Percentiles rank a stretch among this genome's conserved stretches.
Evolutionary conservation across 53 echinoderm and acorn worm species (phyloP).

Genomic region (Temnopleurus reevesii): DNA sequence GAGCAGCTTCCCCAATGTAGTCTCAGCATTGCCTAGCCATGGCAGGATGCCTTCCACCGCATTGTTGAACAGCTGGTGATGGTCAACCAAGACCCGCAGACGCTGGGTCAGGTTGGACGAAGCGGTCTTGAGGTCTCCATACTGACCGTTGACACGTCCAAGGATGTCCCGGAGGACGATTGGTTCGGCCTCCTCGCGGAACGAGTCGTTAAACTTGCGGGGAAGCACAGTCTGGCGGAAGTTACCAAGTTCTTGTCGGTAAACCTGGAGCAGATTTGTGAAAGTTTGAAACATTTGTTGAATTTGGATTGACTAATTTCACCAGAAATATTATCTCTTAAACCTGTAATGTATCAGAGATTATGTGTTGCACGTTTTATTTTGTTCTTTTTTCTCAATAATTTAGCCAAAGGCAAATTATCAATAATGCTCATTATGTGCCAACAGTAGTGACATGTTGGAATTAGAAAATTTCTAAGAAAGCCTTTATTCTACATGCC

Average conservation of each 20-base stretch:
- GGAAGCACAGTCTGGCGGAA: constrained; percentile 87
- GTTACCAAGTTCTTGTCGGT: constrained; percentile 79
- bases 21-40: constrained; percentile 83
- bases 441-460: no score
- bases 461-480: no score
- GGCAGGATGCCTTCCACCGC: constrained; percentile 72
- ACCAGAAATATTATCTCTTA: no score
- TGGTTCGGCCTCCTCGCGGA: constrained; percentile 87
- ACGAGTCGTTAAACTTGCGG: constrained; percentile 74
- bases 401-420: no score
- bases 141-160: constrained; percentile 69
- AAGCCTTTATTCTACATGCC: no score
- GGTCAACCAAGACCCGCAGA: constrained; percentile 78
- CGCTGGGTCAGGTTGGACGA: constrained; percentile 65
- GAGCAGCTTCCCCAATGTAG: constrained; percentile 60
- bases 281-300: background rate
- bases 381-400: no score
- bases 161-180: constrained; percentile 70
- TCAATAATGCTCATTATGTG: no score
- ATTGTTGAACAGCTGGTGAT: constrained; percentile 78
- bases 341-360: no score
- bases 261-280: constrained; percentile 71
- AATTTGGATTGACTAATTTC: no score
- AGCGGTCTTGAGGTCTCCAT: constrained; percentile 70
- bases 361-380: no score